These are phyloP conservation scores for Bombus sylvicola DNA, from an alignment of 1,140 invertebrate species.

Conservation along the genomic window DNA sequence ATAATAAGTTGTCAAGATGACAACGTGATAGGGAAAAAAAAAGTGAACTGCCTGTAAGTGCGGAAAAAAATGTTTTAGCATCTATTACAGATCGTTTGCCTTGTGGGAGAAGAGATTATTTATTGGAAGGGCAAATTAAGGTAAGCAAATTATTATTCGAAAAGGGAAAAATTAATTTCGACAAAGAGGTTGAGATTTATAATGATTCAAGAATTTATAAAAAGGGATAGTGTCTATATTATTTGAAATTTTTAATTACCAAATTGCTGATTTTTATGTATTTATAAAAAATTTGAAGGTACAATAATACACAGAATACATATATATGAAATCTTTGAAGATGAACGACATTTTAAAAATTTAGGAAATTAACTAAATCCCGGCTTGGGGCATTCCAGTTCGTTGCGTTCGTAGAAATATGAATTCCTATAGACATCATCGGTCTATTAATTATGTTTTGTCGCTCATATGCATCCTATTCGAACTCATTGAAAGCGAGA, in stretches of 20 bases:
- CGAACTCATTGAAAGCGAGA: constrained; percentile 9
- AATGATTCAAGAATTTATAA: no score
- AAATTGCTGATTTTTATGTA: no score
- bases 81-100: not conserved
- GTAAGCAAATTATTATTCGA: not conserved
- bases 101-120: not conserved
- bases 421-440: not conserved
- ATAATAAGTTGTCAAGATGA: not conserved
- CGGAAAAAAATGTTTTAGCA: not conserved
- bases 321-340: no score
- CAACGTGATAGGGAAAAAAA: not conserved
- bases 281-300: not conserved
- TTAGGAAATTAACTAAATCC: no score
- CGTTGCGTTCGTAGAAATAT: not conserved
- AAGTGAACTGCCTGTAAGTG: not conserved
- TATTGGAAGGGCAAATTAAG: not conserved
- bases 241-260: not conserved
- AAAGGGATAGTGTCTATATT: no score
- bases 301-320: not conserved
- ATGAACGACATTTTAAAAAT: no score
- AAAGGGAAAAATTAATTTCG: not conserved
- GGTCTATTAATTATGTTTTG: not conserved
- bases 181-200: no score
- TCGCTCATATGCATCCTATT: not conserved
- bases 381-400: no score